Conservation (phyloP, 2,113 vertebrate species). For the Gnathonemus longibarbis region DNA sequence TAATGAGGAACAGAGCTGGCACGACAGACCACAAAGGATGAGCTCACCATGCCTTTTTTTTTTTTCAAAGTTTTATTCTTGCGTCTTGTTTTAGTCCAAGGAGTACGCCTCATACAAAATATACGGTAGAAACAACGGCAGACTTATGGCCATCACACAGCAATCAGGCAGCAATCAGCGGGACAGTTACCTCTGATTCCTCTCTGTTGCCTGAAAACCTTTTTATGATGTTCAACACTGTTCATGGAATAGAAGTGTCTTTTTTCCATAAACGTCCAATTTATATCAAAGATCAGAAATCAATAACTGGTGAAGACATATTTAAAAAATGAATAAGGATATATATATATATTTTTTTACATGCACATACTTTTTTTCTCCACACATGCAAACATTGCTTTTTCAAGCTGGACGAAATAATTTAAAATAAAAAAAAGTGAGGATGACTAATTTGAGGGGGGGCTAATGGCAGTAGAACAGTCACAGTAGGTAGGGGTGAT, state of each 20-base stretch:
- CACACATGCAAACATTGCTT: constrained; percentile 87
- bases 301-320: constrained; percentile 78
- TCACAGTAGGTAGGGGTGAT: neutral
- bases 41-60: neutral
- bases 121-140: constrained; percentile 80
- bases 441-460: neutral
- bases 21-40: neutral
- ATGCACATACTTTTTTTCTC: constrained; percentile 76
- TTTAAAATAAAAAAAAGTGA: constrained; percentile 40
- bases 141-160: constrained; percentile 71
- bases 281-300: constrained; percentile 83
- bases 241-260: constrained; percentile 68
- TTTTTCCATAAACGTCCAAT: constrained; percentile 65
- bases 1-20: constrained; percentile 1
- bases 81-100: constrained; percentile 72
- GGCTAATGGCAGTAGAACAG: neutral
- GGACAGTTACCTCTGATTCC: constrained; percentile 53
- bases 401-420: constrained; percentile 61
- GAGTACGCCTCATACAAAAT: constrained; percentile 92
- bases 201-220: constrained; percentile 54
- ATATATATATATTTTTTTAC: constrained; percentile 52
- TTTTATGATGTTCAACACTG: constrained; percentile 28
- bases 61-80: constrained; percentile 35
- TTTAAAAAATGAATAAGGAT: constrained; percentile 78
- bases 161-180: constrained; percentile 73